Conservation (phyloP, 2,888 invertebrate genomes). For the Cerastis rubricosa region DNA sequence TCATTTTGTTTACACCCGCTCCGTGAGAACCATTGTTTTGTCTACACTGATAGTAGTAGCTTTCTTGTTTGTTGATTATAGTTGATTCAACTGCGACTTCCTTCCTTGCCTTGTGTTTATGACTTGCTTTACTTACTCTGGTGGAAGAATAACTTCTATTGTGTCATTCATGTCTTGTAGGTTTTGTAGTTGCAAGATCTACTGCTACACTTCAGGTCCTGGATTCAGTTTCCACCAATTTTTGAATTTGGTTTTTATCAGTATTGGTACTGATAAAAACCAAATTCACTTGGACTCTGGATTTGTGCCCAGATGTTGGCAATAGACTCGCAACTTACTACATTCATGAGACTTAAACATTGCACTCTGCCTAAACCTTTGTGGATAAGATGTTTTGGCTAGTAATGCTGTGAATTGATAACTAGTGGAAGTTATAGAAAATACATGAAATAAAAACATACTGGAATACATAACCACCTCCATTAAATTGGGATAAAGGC, state of each 20-base stretch:
- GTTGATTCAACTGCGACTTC: slow-evolving; percentile 28
- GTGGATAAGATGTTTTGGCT: background rate
- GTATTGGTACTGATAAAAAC: too few relatives aligned
- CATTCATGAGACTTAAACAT: background rate
- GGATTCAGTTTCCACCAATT: background rate
- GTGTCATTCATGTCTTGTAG: background rate
- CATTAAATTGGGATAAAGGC: background rate
- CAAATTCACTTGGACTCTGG: background rate
- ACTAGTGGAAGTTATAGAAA: too few relatives aligned
- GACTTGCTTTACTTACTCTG: background rate
- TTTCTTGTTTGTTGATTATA: slow-evolving; percentile 46
- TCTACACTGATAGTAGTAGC: slow-evolving; percentile 36
- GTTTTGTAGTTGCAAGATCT: background rate
- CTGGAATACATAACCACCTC: too few relatives aligned
- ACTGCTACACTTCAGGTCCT: background rate
- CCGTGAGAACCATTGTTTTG: slow-evolving; percentile 62
- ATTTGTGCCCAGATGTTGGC: background rate
- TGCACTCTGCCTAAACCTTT: background rate
- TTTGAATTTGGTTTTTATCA: background rate
- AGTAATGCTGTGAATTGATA: background rate
- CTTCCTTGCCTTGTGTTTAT: slow-evolving; percentile 31
- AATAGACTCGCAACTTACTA: background rate
- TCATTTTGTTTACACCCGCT: slow-evolving; percentile 44
- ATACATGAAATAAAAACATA: too few relatives aligned
- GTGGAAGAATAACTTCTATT: background rate